phyloP scores from a whole-genome alignment of 1,140 invertebrate species.

The Drosophila novamexicana region DNA sequence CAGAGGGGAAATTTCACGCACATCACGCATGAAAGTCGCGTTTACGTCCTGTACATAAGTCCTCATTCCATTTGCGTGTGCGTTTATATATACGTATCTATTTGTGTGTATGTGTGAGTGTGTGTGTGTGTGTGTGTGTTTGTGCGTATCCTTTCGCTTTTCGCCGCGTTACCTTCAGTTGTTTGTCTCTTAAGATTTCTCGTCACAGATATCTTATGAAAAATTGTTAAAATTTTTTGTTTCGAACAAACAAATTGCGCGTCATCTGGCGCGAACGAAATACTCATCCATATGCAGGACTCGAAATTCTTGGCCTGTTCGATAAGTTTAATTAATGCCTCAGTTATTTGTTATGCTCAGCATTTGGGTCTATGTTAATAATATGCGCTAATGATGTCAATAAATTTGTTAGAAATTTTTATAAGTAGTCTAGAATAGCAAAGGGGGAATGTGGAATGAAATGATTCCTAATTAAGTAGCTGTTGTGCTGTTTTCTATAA shows the following conservation, averaged over 20 bases:
- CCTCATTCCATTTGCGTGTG: neutral
- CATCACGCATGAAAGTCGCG: conserved; percentile 73
- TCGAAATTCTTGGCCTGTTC: conserved; percentile 4
- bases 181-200: conserved; percentile 34
- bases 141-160: conserved; percentile 33
- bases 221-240: conserved; percentile 50
- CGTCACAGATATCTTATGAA: conserved; percentile 51
- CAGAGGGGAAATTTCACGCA: conserved; percentile 75
- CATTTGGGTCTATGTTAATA: conserved; percentile 14
- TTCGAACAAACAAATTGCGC: conserved; percentile 46
- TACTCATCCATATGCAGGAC: conserved; percentile 22
- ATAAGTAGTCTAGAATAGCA: neutral
- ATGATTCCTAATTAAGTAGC: conserved; percentile 4
- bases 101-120: conserved; percentile 10
- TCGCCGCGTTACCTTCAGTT: conserved; percentile 37
- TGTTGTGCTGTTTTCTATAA: neutral
- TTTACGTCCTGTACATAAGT: conserved; percentile 44
- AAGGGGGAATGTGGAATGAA: neutral
- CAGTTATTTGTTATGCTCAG: conserved; percentile 37
- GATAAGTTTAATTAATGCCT: conserved; percentile 55
- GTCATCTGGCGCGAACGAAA: conserved; percentile 21
- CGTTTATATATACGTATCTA: conserved; percentile 3
- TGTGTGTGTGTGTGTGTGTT: conserved; percentile 5
- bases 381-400: conserved; percentile 30
- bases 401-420: conserved; percentile 13